phyloP scores from a whole-genome alignment of 1,140 invertebrate genomes.

The Carposina sasakii region DNA sequence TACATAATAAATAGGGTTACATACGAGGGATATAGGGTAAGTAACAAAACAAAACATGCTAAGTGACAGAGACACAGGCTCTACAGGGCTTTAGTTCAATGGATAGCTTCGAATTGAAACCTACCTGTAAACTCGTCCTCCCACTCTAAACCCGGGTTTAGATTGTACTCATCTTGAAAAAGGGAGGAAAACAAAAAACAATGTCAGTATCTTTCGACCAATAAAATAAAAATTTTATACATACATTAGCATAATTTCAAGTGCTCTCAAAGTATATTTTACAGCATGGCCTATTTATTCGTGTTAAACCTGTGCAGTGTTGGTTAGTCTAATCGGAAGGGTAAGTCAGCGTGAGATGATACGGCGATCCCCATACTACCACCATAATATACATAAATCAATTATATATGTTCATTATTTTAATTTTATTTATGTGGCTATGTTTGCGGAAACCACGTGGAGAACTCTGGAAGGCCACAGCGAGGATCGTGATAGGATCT shows the following conservation, averaged over 20 bases:
- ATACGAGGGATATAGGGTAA: slow-evolving; percentile 46
- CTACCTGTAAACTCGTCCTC: slow-evolving; percentile 99
- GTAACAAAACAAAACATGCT: slow-evolving; percentile 60
- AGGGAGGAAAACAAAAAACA: slow-evolving; percentile 81
- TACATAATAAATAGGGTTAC: slow-evolving; percentile 62
- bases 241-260: slow-evolving; percentile 58
- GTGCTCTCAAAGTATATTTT: slow-evolving; percentile 60
- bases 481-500: slow-evolving; percentile 5
- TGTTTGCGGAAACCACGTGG: slow-evolving; percentile 49
- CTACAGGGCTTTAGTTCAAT: slow-evolving; percentile 64
- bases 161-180: slow-evolving; percentile 98
- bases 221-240: slow-evolving; percentile 53
- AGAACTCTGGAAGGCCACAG: slow-evolving; percentile 73
- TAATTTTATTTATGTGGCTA: slow-evolving; percentile 29
- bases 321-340: slow-evolving; percentile 59
- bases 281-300: slow-evolving; percentile 53
- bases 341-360: slow-evolving; percentile 66
- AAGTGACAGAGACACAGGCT: slow-evolving; percentile 65
- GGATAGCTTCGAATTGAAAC: slow-evolving; percentile 75
- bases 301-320: slow-evolving; percentile 58
- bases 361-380: slow-evolving; percentile 63
- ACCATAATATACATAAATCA: slow-evolving; percentile 65
- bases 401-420: slow-evolving; percentile 17
- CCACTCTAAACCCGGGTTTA: slow-evolving; percentile 99
- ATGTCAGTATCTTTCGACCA: slow-evolving; percentile 74